These are phyloP conservation scores for Strigamia maritima DNA, from an alignment of 2,888 invertebrate genomes.

Conservation along the genomic window DNA sequence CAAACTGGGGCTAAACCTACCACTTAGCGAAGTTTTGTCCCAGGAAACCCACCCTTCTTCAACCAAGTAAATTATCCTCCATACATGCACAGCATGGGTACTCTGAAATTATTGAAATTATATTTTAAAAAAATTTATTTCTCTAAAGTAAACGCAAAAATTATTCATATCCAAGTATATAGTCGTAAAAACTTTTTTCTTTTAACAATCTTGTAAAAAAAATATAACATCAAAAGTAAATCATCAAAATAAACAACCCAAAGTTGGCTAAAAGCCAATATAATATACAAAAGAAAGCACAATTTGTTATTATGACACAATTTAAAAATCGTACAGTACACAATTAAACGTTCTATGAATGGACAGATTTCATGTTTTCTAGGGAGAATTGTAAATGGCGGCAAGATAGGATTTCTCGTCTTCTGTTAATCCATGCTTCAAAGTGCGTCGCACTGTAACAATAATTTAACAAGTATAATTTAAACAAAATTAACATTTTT, in stretches of 20 bases:
- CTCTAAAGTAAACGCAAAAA: not conserved
- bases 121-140: not conserved
- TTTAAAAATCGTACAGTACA: not conserved
- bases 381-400: not conserved
- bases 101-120: no score
- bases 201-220: slow-evolving; percentile 2
- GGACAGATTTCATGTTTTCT: not conserved
- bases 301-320: not conserved
- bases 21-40: no score
- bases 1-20: no score
- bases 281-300: not conserved
- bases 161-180: not conserved
- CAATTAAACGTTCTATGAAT: not conserved
- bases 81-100: no score
- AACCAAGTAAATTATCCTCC: no score
- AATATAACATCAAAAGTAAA: not conserved
- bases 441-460: slow-evolving; percentile 70
- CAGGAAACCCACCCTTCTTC: no score
- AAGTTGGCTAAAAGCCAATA: not conserved
- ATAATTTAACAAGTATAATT: not conserved
- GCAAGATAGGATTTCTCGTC: slow-evolving; percentile 62
- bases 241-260: slow-evolving; percentile 16
- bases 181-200: not conserved
- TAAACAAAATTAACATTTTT: not conserved
- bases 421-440: slow-evolving; percentile 75